These are phyloP conservation scores for Ophiodon elongatus DNA, from an alignment of 2,113 vertebrate genomes.

Conservation along the genomic window DNA sequence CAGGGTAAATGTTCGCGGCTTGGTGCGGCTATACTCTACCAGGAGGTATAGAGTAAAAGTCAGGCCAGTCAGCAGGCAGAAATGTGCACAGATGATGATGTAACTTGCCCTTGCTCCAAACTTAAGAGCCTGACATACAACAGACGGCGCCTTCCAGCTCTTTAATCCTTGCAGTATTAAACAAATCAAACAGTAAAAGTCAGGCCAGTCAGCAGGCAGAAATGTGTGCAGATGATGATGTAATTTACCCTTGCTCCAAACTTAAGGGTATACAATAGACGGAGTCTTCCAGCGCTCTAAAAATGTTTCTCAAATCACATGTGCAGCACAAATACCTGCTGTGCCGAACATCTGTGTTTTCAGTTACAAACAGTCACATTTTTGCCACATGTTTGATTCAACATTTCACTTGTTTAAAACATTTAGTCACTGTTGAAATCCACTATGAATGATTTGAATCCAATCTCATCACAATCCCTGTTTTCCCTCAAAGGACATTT, in stretches of 20 bases:
- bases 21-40: neutral
- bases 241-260: neutral
- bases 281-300: neutral
- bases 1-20: neutral
- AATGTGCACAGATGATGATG: neutral
- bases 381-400: neutral
- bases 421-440: neutral
- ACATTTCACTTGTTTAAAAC: neutral
- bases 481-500: neutral
- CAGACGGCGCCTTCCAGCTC: neutral
- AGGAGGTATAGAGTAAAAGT: neutral
- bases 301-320: neutral
- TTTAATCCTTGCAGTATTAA: too few relatives aligned
- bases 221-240: neutral
- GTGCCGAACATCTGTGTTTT: neutral
- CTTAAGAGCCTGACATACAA: neutral
- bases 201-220: neutral
- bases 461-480: neutral
- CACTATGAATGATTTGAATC: neutral
- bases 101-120: neutral
- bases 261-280: neutral
- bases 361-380: neutral
- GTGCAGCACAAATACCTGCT: neutral
- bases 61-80: too few relatives aligned
- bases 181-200: too few relatives aligned